Evolutionary conservation across 1,140 invertebrate genomes (phyloP), one percentile per base, ranked within the genome.

Genomic region (Drosophila sp.): DNA sequence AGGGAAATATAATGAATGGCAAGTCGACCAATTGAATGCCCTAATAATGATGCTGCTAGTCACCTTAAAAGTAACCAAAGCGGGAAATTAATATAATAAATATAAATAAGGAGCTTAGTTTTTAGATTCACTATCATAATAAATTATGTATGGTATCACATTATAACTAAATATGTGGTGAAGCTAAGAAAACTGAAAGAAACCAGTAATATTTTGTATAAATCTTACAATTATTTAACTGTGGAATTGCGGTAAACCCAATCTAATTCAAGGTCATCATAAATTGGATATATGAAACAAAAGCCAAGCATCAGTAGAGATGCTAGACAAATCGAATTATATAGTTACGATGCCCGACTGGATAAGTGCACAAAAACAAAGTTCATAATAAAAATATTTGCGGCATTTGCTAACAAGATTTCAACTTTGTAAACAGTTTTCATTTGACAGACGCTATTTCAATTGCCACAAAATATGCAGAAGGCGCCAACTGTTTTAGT

Each of bases 391-490:
- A 46, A 87, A 67, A 62, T 72, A 80, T 87, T 72, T 67, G 69
- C 53, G 62, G 80, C 65, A 86, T 59, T 86, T 87, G 70, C 72
- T 64, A 65, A 87, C 81, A 86, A 87, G 54, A 72, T 78, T 86
- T 72, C 34, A 58, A 70, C 76, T 82, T 78, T 73, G 82, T 87
- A 63, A 87, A 70, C 75, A 82, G 72, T 75, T 76, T 81, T 53
- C 57, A 72, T 70, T 78, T 69, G 81, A 78, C 81, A 87, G 71
- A 46, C 56, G 81, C 74, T 62, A 87, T 84, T 81, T 81, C 84
- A 80, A 84, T 86, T 70, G 72, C 76, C 51, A 43, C 62, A 76
- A 76, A 59, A 76, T 69, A 80, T 81, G 56, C 75, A 81, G 65
- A 65, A 59, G 66, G 65, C 63, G 62, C 78, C 61, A 67, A 50